Percentiles rank a stretch among this genome's conserved stretches.
Evolutionary conservation across 2,888 invertebrate genomes (phyloP).

Genomic region (Salpingus planirostris): DNA sequence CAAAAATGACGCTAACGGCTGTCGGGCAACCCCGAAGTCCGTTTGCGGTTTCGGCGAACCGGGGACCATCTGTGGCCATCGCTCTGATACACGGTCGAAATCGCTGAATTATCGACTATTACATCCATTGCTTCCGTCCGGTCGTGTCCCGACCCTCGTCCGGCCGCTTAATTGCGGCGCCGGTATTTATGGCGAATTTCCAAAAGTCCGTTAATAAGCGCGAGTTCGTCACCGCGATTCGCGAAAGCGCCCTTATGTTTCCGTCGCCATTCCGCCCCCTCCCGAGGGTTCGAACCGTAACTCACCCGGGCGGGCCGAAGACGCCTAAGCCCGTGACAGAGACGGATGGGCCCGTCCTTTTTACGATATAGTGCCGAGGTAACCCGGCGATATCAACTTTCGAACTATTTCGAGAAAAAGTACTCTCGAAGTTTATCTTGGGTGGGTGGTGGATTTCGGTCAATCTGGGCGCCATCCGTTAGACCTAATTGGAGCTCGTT

Average conservation of each 20-base stretch:
- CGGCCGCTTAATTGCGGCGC: no score
- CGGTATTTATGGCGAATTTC: no score
- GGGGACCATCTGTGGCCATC: background rate
- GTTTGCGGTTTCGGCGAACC: background rate
- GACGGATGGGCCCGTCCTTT: conserved; percentile 27
- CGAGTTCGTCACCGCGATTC: no score
- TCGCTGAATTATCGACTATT: background rate
- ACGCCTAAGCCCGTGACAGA: conserved; percentile 21
- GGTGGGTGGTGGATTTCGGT: no score
- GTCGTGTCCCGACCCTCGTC: no score
- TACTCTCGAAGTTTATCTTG: no score
- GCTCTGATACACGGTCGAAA: background rate
- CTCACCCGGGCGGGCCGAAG: conserved; percentile 23
- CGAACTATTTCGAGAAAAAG: no score
- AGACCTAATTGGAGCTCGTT: no score
- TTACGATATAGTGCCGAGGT: conserved; percentile 20
- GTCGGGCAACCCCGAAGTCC: background rate
- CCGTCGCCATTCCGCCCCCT: conserved; percentile 22
- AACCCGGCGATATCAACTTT: conserved; percentile 26
- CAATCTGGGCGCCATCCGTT: no score
- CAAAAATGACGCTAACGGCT: background rate
- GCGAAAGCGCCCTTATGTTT: conserved; percentile 32
- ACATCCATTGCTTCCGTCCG: background rate
- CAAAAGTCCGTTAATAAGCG: no score
- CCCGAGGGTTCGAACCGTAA: conserved; percentile 26